phyloP scores from a whole-genome alignment of 2,113 vertebrate species.

The Heterochromis multidens region DNA sequence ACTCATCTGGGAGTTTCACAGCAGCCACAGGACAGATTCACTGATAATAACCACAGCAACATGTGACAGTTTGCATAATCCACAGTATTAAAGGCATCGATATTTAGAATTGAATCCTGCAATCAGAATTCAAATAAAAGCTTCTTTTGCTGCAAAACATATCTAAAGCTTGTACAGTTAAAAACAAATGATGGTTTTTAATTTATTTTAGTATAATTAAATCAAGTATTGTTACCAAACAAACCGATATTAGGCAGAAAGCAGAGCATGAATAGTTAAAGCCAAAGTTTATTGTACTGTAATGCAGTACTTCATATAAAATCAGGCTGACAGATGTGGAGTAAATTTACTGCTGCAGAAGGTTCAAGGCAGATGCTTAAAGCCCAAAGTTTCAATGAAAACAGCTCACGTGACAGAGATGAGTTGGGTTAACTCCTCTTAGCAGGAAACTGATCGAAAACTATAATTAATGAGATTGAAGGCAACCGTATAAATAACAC shows the following conservation, averaged over 20 bases:
- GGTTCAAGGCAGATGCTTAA: rapidly evolving
- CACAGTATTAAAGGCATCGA: neutral
- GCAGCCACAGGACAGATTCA: neutral
- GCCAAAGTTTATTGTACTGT: neutral
- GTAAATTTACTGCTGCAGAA: neutral
- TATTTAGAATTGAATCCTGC: rapidly evolving
- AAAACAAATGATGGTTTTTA: neutral
- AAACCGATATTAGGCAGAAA: too few species aligned
- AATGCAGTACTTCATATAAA: neutral
- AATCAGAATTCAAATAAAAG: neutral
- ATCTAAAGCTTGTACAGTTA: too few species aligned
- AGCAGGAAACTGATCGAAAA: neutral
- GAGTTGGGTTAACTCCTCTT: rapidly evolving
- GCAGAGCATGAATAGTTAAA: too few species aligned
- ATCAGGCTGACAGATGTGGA: neutral
- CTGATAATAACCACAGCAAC: neutral
- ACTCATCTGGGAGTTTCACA: neutral
- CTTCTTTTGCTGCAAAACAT: neutral
- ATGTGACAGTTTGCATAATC: rapidly evolving
- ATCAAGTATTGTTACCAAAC: neutral
- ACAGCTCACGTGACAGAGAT: neutral
- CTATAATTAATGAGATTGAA: neutral
- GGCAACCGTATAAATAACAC: too few species aligned
- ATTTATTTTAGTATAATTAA: neutral
- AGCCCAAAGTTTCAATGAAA: neutral